Conservation (phyloP, 2,113 vertebrate genomes). For the Apaloderma vittatum region DNA sequence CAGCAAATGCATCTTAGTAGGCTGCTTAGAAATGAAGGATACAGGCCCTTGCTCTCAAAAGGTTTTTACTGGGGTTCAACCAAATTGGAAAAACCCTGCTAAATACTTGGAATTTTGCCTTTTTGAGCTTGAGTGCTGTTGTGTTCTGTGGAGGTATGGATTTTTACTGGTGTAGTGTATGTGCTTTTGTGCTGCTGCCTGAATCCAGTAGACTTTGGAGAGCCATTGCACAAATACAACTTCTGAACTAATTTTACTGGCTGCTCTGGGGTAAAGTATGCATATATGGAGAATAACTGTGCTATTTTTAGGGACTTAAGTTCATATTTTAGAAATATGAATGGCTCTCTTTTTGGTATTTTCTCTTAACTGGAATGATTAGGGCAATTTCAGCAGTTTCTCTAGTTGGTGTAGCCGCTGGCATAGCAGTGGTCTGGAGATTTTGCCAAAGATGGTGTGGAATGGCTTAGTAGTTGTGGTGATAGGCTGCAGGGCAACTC, state of each 20-base stretch:
- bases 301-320: neutral
- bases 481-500: neutral
- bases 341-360: neutral
- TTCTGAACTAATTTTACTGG: neutral
- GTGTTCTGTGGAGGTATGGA: neutral
- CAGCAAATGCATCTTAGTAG: neutral
- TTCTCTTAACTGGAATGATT: neutral
- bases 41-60: neutral
- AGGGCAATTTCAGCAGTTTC: neutral
- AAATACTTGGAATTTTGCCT: neutral
- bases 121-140: neutral
- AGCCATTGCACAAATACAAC: neutral
- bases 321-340: neutral
- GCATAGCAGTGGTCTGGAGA: neutral
- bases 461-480: neutral
- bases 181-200: neutral
- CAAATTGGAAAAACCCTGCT: neutral
- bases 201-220: neutral
- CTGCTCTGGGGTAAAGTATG: neutral
- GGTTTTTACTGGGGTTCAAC: neutral
- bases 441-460: neutral
- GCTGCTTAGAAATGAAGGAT: neutral
- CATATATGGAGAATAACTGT: neutral
- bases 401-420: neutral
- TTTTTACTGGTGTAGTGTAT: neutral